Percentiles rank a stretch among this genome's conserved stretches.
Evolutionary conservation across 2,888 invertebrate species (phyloP).

Genomic region (Allophyes oxyacanthae): DNA sequence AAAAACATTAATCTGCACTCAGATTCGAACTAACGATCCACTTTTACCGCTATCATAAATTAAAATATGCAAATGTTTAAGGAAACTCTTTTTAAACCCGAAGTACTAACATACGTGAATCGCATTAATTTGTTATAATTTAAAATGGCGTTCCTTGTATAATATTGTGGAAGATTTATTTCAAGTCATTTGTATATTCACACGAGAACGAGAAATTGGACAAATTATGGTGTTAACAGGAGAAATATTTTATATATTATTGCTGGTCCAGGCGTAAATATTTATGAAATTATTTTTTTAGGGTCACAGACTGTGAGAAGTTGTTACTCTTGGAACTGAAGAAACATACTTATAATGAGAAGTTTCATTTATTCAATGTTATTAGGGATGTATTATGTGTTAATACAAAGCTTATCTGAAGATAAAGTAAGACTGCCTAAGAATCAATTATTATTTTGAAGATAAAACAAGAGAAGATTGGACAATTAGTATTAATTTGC

Average conservation of each 20-base stretch:
- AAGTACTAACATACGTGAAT: slow-evolving; percentile 18
- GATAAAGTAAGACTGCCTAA: no score
- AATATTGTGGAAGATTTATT: slow-evolving; percentile 30
- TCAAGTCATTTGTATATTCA: slow-evolving; percentile 2
- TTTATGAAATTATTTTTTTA: no score
- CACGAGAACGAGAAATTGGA: slow-evolving; percentile 8
- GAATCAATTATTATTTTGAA: no score
- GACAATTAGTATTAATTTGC: no score
- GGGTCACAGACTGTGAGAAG: no score
- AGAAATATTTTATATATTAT: slow-evolving; percentile 13
- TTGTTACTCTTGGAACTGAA: no score
- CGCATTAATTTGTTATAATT: slow-evolving; percentile 42
- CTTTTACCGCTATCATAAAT: slow-evolving; percentile 30
- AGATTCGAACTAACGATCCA: slow-evolving; percentile 15
- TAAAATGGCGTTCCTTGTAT: slow-evolving; percentile 23
- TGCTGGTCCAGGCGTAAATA: slow-evolving; percentile 1
- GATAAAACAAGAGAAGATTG: no score
- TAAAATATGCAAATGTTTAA: slow-evolving; percentile 41
- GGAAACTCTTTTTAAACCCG: slow-evolving; percentile 39
- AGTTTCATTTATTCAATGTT: no score
- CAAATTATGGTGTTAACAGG: slow-evolving; percentile 17
- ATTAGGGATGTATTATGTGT: no score
- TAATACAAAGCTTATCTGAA: no score
- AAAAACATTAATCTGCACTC: slow-evolving; percentile 12
- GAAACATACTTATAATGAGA: no score